Evolutionary conservation across 2,888 invertebrate species (phyloP).

Genomic region (Octonoba sinensis): DNA sequence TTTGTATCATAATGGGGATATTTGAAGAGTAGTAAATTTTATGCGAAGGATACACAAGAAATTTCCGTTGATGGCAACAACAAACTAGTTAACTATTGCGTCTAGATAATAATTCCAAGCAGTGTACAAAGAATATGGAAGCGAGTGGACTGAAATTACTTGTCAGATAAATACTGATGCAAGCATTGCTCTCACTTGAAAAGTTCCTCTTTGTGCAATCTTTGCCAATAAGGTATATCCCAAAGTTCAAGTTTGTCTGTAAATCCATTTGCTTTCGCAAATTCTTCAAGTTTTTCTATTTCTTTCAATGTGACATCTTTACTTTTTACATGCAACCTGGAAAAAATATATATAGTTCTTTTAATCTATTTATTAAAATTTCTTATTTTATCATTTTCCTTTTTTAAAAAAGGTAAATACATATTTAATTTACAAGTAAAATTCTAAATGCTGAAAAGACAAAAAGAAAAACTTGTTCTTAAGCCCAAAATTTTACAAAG

Average conservation of each 20-base stretch:
- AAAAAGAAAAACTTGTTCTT: background rate
- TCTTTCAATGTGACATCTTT: conserved; percentile 82
- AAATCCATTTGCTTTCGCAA: conserved; percentile 71
- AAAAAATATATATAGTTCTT: conserved; percentile 19
- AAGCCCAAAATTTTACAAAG: background rate
- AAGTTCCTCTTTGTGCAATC: conserved; percentile 76
- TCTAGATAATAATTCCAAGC: too few relatives aligned
- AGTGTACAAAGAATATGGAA: too few relatives aligned
- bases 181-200: conserved; percentile 31
- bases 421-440: background rate
- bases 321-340: conserved; percentile 68
- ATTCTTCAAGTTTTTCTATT: conserved; percentile 73
- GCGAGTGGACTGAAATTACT: too few relatives aligned
- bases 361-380: background rate
- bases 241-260: conserved; percentile 79
- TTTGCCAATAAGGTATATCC: conserved; percentile 90
- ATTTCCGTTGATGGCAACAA: too few relatives aligned
- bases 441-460: background rate
- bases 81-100: too few relatives aligned
- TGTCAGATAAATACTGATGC: background rate
- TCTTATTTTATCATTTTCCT: background rate
- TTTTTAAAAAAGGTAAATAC: background rate
- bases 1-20: too few relatives aligned
- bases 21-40: too few relatives aligned
- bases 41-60: too few relatives aligned